These are phyloP conservation scores for Psittacula cyanocephala DNA, from an alignment of 2,113 vertebrate species.

Conservation along the genomic window DNA sequence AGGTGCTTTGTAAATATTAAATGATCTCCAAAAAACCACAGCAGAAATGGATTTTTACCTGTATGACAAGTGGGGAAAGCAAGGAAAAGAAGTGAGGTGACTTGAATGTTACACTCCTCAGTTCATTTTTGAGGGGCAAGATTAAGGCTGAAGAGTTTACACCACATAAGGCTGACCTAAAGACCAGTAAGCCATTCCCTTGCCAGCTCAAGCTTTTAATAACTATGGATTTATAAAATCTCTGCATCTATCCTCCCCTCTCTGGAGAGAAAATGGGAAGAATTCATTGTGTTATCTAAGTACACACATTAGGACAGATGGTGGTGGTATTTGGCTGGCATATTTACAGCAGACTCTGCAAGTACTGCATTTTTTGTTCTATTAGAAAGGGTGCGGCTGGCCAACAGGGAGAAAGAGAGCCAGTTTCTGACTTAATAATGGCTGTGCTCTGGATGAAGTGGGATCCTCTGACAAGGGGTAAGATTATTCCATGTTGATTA, in stretches of 20 bases:
- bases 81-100: not conserved
- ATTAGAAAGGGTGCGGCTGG: not conserved
- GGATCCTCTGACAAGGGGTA: not conserved
- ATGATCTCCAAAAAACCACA: not conserved
- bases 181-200: not conserved
- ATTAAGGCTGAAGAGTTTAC: not conserved
- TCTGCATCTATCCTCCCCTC: not conserved
- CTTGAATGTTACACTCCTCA: not conserved
- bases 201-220: constrained; percentile 15
- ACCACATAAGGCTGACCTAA: constrained; percentile 1
- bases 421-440: not conserved
- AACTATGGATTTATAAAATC: not conserved
- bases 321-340: not conserved
- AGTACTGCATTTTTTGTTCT: not conserved
- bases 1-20: not conserved
- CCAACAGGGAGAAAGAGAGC: not conserved
- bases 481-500: not conserved
- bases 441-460: not conserved
- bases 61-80: not conserved
- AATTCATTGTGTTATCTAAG: not conserved
- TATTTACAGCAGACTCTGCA: not conserved
- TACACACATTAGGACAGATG: not conserved
- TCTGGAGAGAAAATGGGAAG: not conserved
- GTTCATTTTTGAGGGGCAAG: not conserved
- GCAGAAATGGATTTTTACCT: not conserved